phyloP scores from a whole-genome alignment of 1,140 invertebrate species.

The Pseudomyrmex flavicornis region DNA sequence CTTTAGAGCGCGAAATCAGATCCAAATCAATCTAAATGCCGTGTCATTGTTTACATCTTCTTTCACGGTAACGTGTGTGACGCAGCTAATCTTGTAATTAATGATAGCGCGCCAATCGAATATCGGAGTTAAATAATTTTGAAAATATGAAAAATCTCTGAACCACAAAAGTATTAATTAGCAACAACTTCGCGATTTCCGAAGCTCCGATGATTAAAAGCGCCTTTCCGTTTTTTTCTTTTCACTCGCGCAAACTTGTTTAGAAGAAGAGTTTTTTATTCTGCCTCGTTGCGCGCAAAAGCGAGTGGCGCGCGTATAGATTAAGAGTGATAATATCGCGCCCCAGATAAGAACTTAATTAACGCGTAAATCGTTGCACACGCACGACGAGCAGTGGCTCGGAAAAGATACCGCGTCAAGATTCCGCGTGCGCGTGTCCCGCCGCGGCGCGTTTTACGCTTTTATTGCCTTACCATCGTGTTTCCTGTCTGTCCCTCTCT shows the following conservation, averaged over 20 bases:
- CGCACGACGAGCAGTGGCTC: conserved; percentile 38
- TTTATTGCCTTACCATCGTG: conserved; percentile 40
- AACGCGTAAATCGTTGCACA: conserved; percentile 62
- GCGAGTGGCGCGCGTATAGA: conserved; percentile 49
- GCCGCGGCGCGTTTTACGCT: conserved; percentile 40
- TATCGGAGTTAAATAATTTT: not conserved
- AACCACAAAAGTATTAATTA: not conserved
- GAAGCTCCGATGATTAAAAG: not conserved
- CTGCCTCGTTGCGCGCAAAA: conserved; percentile 50
- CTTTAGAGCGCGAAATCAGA: conserved; percentile 32
- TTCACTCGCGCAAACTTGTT: too few species aligned
- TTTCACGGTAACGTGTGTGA: not conserved
- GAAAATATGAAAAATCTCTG: not conserved
- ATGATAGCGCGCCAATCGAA: not conserved
- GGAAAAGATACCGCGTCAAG: conserved; percentile 62
- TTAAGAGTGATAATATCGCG: conserved; percentile 68
- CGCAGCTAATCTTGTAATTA: not conserved
- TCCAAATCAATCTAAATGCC: conserved; percentile 52
- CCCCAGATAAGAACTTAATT: conserved; percentile 74
- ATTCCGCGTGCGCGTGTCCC: conserved; percentile 54
- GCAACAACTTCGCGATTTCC: not conserved
- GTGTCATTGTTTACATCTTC: conserved; percentile 34
- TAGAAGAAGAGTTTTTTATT: too few species aligned
- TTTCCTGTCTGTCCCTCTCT: not conserved
- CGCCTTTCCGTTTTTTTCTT: conserved; percentile 6